Conservation (phyloP, 2,113 vertebrate species). For the Mesitornis unicolor region DNA sequence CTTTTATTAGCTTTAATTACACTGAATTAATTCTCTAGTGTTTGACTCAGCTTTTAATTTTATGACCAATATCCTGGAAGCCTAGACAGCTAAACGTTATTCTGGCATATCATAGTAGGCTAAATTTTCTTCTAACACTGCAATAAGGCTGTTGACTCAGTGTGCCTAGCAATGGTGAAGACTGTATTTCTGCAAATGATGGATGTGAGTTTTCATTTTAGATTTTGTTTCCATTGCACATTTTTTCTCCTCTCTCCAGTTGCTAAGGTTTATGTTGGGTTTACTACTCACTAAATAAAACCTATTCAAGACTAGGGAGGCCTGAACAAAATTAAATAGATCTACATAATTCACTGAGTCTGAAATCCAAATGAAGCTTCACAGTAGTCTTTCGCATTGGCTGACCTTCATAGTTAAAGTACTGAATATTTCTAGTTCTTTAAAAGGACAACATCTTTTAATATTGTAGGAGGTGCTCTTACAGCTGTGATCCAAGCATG, state of each 20-base stretch:
- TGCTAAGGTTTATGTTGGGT: background rate
- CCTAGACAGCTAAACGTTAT: background rate
- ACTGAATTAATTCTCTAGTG: background rate
- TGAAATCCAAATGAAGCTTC: background rate
- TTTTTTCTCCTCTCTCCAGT: background rate
- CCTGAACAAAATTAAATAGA: background rate
- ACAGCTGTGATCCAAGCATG: background rate
- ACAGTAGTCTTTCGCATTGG: background rate
- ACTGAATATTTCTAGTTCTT: background rate
- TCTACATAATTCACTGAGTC: background rate
- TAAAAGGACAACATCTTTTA: background rate
- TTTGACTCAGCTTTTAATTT: slow-evolving; percentile 39
- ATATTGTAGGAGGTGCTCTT: background rate
- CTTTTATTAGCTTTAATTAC: slow-evolving; percentile 39
- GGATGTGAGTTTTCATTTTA: background rate
- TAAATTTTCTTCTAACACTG: background rate
- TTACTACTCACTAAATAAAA: background rate
- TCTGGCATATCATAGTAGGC: background rate
- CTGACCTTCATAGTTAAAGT: background rate
- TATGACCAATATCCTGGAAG: slow-evolving; percentile 24
- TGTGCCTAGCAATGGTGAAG: background rate
- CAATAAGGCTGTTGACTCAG: background rate
- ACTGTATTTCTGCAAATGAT: background rate
- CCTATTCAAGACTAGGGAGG: background rate
- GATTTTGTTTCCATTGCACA: background rate